Percentiles rank a stretch among this genome's conserved stretches.
phyloP scores from a whole-genome alignment of 2,113 vertebrate species.

The Brachyhypopomus occidentalis region DNA sequence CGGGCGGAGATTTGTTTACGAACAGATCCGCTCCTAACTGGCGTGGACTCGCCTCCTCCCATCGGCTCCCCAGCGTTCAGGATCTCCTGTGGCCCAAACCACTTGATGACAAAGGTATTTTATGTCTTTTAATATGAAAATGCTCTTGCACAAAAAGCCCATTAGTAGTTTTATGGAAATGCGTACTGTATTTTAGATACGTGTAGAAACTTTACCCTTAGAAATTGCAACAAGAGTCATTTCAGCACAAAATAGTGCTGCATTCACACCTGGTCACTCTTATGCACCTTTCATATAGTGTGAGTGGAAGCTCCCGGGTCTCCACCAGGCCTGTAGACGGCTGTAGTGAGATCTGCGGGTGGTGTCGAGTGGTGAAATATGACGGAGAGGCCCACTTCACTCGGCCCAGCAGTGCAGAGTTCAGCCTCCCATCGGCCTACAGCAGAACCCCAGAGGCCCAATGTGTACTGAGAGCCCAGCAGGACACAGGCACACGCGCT shows the following conservation, averaged over 20 bases:
- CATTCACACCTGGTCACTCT: neutral
- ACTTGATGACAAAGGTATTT: too few species aligned
- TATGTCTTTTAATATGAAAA: too few species aligned
- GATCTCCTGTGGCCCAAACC: too few species aligned
- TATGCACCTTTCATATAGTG: neutral
- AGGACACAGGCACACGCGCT: slow-evolving; percentile 18
- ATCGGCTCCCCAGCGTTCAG: too few species aligned
- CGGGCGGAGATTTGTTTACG: too few species aligned
- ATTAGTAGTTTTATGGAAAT: too few species aligned
- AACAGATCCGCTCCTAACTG: too few species aligned
- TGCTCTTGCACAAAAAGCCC: too few species aligned
- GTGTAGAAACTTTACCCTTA: too few species aligned
- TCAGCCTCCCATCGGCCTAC: slow-evolving; percentile 1
- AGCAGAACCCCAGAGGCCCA: slow-evolving; percentile 17
- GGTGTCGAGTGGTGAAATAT: slow-evolving; percentile 23
- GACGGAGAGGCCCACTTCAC: slow-evolving; percentile 11
- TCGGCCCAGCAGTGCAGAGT: slow-evolving; percentile 24
- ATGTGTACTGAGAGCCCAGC: slow-evolving; percentile 37
- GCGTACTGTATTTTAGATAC: too few species aligned
- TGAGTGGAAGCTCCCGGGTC: neutral
- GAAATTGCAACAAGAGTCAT: neutral
- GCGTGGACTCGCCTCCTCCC: too few species aligned
- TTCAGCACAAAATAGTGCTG: neutral
- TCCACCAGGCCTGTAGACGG: slow-evolving; percentile 37
- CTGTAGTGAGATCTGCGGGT: slow-evolving; percentile 40